Evolutionary conservation across 2,797 vertebrate species (phyloP).

Genomic region (Alectoris magna): DNA sequence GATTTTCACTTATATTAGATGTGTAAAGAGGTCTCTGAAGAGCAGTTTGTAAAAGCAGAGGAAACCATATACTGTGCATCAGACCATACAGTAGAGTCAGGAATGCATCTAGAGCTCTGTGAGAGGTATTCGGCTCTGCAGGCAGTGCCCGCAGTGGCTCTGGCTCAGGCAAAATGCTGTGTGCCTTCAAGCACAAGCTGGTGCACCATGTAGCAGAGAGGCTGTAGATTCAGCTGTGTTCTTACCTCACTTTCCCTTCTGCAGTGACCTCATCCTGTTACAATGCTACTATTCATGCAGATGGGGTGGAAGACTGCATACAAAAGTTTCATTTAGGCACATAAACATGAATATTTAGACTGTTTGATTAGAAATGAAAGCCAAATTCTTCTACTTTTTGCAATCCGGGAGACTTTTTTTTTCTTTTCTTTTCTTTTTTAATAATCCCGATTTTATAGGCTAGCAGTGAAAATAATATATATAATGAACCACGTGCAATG

Average conservation of each 20-base stretch:
- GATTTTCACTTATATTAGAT: conserved; percentile 66
- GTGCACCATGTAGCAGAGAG: conserved; percentile 74
- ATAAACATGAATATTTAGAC: conserved; percentile 88
- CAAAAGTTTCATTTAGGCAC: conserved; percentile 92
- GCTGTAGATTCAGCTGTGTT: conserved; percentile 92
- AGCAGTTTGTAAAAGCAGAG: conserved; percentile 62
- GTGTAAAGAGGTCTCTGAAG: conserved; percentile 66
- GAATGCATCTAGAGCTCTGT: conserved; percentile 51
- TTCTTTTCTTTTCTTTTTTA: neutral
- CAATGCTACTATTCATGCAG: conserved; percentile 98
- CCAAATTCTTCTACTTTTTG: conserved; percentile 69
- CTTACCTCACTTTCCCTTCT: conserved; percentile 93
- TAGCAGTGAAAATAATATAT: conserved; percentile 17
- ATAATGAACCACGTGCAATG: neutral
- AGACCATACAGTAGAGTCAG: conserved; percentile 54
- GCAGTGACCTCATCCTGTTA: conserved; percentile 93
- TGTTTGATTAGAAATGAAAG: conserved; percentile 82
- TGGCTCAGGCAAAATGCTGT: neutral
- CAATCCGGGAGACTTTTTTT: neutral
- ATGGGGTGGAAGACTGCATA: conserved; percentile 85
- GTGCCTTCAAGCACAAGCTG: conserved; percentile 79
- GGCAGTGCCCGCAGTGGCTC: conserved; percentile 6
- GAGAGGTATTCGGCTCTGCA: conserved; percentile 56
- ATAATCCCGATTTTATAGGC: conserved; percentile 48
- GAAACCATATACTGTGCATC: conserved; percentile 63